These are phyloP conservation scores for Andrena chrysosceles DNA, from an alignment of 2,888 invertebrate genomes.

Conservation along the genomic window DNA sequence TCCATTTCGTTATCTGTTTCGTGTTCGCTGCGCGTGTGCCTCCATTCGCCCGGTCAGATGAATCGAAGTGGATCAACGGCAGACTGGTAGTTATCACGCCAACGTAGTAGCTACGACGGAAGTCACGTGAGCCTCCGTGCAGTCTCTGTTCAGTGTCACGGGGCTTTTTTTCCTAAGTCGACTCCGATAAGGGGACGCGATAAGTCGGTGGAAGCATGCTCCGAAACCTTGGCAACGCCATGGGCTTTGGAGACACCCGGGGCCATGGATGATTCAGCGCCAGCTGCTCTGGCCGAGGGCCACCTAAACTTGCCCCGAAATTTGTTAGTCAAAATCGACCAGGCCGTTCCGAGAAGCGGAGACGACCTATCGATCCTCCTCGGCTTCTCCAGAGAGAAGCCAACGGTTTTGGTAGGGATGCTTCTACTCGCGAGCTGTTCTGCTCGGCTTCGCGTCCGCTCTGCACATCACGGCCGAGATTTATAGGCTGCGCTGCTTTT, in stretches of 20 bases:
- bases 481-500: constrained; percentile 21
- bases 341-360: constrained; percentile 37
- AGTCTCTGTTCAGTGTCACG: constrained; percentile 44
- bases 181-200: constrained; percentile 66
- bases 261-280: constrained; percentile 77
- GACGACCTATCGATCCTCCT: constrained; percentile 34
- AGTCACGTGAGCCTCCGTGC: constrained; percentile 40
- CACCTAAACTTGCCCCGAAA: constrained; percentile 60
- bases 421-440: not conserved
- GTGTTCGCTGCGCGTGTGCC: not conserved
- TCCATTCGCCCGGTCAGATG: constrained; percentile 8
- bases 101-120: constrained; percentile 38
- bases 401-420: not conserved
- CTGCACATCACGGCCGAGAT: constrained; percentile 10
- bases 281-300: constrained; percentile 72
- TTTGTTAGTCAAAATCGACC: constrained; percentile 73
- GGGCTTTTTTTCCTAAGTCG: constrained; percentile 24
- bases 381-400: not conserved
- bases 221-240: constrained; percentile 71
- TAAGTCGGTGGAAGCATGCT: constrained; percentile 66
- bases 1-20: constrained; percentile 13
- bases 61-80: constrained; percentile 23
- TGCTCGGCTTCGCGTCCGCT: constrained; percentile 3
- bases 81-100: constrained; percentile 29
- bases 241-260: constrained; percentile 38